These are phyloP conservation scores for Hypomesus transpacificus DNA, from an alignment of 2,113 vertebrate species.

Conservation along the genomic window DNA sequence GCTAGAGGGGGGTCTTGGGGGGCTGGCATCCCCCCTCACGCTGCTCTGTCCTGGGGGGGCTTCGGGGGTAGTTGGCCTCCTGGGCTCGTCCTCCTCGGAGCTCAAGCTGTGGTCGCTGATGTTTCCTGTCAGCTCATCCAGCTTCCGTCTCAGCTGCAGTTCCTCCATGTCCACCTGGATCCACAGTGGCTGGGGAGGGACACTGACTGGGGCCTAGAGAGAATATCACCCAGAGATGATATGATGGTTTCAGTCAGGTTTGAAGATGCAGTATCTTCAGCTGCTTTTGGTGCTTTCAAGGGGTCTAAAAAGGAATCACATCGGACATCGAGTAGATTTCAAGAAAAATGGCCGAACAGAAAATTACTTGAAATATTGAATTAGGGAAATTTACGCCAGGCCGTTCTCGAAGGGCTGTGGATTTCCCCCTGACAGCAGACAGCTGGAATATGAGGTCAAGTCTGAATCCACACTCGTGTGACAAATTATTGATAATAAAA, in stretches of 20 bases:
- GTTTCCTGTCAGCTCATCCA: conserved; percentile 78
- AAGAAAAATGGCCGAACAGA: too few relatives aligned
- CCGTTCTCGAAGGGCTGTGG: conserved; percentile 4
- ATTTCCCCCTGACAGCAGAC: conserved; percentile 10
- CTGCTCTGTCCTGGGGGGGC: conserved; percentile 32
- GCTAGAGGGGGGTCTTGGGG: conserved; percentile 49
- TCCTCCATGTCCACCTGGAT: conserved; percentile 71
- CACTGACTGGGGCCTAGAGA: conserved; percentile 50
- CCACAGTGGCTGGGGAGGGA: conserved; percentile 44
- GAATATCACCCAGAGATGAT: neutral
- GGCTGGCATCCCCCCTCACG: conserved; percentile 18
- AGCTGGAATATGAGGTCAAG: conserved; percentile 18
- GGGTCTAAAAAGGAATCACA: too few relatives aligned
- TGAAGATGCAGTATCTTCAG: neutral
- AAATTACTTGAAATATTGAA: too few relatives aligned
- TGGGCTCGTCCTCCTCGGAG: conserved; percentile 77
- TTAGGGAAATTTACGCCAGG: too few relatives aligned
- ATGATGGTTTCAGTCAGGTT: neutral
- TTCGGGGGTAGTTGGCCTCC: conserved; percentile 27
- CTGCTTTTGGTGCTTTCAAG: neutral
- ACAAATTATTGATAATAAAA: conserved; percentile 7
- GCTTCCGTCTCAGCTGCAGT: conserved; percentile 76
- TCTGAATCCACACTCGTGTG: conserved; percentile 18
- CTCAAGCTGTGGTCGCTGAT: conserved; percentile 79
- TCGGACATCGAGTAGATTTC: too few relatives aligned